These are phyloP conservation scores for Umimayanthus kanabou DNA, from an alignment of 92 coral and sea anemone species.

Conservation along the genomic window DNA sequence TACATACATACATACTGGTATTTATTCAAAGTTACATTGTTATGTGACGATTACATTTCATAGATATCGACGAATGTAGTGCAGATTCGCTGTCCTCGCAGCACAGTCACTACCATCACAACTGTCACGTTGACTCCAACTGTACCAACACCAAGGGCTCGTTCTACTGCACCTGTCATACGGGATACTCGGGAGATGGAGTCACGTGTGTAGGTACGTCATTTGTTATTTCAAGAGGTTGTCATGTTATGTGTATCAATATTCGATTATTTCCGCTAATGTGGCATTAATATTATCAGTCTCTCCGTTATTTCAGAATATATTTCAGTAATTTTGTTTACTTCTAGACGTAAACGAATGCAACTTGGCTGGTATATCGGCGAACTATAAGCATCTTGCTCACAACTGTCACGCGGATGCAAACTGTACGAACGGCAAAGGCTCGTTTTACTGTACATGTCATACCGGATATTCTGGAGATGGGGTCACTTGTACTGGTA, in stretches of 20 bases:
- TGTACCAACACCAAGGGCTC: constrained; percentile 81
- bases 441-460: constrained; percentile 71
- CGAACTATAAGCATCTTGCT: constrained; percentile 47
- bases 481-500: constrained; percentile 64
- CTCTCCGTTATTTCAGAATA: not conserved
- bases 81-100: constrained; percentile 29
- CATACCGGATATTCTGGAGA: constrained; percentile 67
- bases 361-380: constrained; percentile 37
- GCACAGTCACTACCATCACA: constrained; percentile 50
- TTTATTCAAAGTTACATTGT: not conserved
- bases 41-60: not conserved
- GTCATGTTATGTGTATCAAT: too few relatives aligned
- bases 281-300: not conserved
- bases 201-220: constrained; percentile 67
- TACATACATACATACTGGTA: too few relatives aligned
- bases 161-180: constrained; percentile 68
- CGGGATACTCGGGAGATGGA: constrained; percentile 79
- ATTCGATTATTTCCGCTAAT: not conserved
- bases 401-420: constrained; percentile 79
- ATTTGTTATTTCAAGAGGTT: not conserved
- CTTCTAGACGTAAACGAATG: constrained; percentile 76
- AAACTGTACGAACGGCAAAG: constrained; percentile 70
- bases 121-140: constrained; percentile 70
- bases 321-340: not conserved
- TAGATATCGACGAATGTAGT: constrained; percentile 69